phyloP scores from a whole-genome alignment of 1,140 invertebrate genomes.

The Papilio glaucus region DNA sequence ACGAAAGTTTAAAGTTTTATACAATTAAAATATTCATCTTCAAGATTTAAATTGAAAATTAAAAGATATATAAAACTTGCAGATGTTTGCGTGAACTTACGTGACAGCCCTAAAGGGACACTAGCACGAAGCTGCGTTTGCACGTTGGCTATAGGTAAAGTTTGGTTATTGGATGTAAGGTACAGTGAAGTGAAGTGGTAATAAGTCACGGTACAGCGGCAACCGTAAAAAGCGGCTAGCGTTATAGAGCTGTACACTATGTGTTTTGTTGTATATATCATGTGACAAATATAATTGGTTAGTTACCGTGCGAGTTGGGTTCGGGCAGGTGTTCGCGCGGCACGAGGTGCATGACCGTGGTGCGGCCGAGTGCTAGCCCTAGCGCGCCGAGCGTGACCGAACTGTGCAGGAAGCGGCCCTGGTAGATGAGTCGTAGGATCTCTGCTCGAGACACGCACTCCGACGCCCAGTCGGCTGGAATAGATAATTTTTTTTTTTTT shows the following conservation, averaged over 20 bases:
- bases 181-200: not conserved
- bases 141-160: too few species aligned
- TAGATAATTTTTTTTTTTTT: not conserved
- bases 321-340: conserved; percentile 99
- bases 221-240: not conserved
- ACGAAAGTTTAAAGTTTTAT: too few species aligned
- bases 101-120: too few species aligned
- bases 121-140: too few species aligned
- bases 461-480: conserved; percentile 95
- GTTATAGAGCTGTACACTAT: not conserved
- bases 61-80: too few species aligned
- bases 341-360: conserved; percentile 99
- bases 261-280: not conserved
- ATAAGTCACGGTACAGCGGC: not conserved
- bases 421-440: conserved; percentile 99
- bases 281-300: not conserved
- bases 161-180: too few species aligned
- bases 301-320: conserved; percentile 88
- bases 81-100: too few species aligned
- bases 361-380: conserved; percentile 97
- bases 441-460: conserved; percentile 97
- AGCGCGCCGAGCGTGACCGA: conserved; percentile 99
- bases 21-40: too few species aligned
- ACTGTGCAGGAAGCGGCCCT: conserved; percentile 99
- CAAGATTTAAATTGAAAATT: too few species aligned